phyloP scores from a whole-genome alignment of 2,113 vertebrate genomes.

The Taurulus bubalis region DNA sequence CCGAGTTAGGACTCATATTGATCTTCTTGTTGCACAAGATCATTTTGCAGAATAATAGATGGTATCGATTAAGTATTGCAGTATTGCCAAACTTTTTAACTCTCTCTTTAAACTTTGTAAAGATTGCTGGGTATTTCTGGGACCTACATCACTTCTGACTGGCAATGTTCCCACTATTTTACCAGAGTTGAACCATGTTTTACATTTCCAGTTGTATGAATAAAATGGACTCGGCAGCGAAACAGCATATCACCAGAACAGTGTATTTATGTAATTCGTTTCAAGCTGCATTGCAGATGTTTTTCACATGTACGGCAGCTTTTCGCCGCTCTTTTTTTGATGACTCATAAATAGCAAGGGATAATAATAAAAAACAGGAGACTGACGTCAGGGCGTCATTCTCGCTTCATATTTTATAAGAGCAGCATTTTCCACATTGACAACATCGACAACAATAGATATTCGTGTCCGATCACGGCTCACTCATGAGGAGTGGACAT shows the following conservation, averaged over 20 bases:
- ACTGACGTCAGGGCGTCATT: conserved; percentile 42
- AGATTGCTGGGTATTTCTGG: neutral
- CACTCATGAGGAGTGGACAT: conserved; percentile 55
- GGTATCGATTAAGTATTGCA: neutral
- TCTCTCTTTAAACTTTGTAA: neutral
- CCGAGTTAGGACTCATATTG: neutral
- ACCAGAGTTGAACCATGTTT: neutral
- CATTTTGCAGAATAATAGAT: neutral
- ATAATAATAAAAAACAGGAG: conserved; percentile 7
- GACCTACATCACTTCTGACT: neutral
- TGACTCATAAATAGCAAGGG: conserved; percentile 17
- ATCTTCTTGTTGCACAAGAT: neutral
- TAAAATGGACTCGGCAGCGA: neutral
- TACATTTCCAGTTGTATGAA: neutral
- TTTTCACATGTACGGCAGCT: neutral
- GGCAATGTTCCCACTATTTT: neutral
- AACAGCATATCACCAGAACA: neutral
- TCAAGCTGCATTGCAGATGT: neutral
- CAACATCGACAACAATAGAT: conserved; percentile 74
- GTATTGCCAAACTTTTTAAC: neutral
- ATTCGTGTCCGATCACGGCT: conserved; percentile 53
- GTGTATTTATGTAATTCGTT: neutral
- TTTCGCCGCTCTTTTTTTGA: conserved; percentile 12
- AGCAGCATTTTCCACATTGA: conserved; percentile 71
- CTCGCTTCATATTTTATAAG: conserved; percentile 51